Conservation (phyloP, 2,888 invertebrate species). For the Yponomeuta plumbellus region DNA sequence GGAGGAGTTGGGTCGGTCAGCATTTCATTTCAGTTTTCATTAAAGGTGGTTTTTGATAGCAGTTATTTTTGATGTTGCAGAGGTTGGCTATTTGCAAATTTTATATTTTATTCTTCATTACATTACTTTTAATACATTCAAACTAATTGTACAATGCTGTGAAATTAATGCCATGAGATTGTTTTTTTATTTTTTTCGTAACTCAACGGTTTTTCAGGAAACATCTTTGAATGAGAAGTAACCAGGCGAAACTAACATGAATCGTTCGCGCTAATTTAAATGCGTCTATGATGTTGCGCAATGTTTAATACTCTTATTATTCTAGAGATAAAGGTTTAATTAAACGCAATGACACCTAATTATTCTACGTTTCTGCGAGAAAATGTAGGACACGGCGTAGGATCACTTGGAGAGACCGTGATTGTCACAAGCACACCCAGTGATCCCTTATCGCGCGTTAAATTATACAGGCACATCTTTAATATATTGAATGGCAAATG, state of each 20-base stretch:
- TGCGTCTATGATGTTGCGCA: background rate
- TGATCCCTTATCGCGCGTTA: conserved; percentile 45
- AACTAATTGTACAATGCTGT: too few species aligned
- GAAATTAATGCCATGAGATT: too few species aligned
- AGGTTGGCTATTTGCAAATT: too few species aligned
- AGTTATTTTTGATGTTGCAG: too few species aligned
- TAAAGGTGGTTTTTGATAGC: too few species aligned
- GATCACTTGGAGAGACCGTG: conserved; percentile 40
- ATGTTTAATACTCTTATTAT: background rate
- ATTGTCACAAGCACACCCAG: conserved; percentile 48
- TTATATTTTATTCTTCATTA: too few species aligned
- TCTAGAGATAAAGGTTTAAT: background rate
- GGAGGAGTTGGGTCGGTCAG: too few species aligned
- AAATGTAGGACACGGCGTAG: background rate
- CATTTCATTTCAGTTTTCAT: too few species aligned
- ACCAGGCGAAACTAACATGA: background rate
- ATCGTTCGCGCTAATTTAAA: background rate
- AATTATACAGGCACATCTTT: background rate
- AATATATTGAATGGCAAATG: background rate
- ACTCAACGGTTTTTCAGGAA: too few species aligned
- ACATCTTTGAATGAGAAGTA: background rate
- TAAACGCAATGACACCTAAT: background rate
- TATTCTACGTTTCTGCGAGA: background rate
- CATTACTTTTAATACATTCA: too few species aligned
- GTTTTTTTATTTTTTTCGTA: too few species aligned